These are phyloP conservation scores for Neolamprologus cancellatus DNA, from an alignment of 2,113 vertebrate genomes.

Conservation along the genomic window DNA sequence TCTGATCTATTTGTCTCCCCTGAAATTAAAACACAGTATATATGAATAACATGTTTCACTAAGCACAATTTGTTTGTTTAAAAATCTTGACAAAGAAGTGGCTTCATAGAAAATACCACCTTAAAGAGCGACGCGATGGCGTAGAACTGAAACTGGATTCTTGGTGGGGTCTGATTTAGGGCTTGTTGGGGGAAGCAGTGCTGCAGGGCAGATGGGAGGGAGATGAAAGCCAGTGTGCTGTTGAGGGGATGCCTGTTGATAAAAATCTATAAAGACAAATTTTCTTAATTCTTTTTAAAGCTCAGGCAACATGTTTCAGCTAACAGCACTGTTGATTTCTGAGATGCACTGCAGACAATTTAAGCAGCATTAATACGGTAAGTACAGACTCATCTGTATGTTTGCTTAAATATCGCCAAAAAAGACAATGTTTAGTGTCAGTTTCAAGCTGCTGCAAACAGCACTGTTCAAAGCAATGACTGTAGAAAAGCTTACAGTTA, in stretches of 20 bases:
- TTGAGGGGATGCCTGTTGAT: conserved; percentile 65
- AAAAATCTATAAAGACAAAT: conserved; percentile 63
- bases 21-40: conserved; percentile 33
- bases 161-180: conserved; percentile 13
- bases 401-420: neutral
- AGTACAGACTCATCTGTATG: neutral
- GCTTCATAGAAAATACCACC: conserved; percentile 44
- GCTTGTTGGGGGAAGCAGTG: conserved; percentile 47
- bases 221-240: conserved; percentile 75
- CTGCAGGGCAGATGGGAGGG: conserved; percentile 74
- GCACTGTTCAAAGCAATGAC: neutral
- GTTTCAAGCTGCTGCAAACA: neutral
- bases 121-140: conserved; percentile 74
- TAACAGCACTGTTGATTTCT: neutral
- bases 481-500: neutral
- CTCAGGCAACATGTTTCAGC: neutral
- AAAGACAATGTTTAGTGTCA: neutral
- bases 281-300: neutral
- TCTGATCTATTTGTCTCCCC: conserved; percentile 28
- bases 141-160: conserved; percentile 86
- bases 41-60: neutral
- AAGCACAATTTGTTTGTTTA: too few relatives aligned
- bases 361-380: neutral
- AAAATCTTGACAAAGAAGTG: too few relatives aligned
- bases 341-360: neutral